Base-by-base conservation (phyloP, 30 jellyfish, hydroid and myxozoan species). In the Aurelia sp. region DNA sequence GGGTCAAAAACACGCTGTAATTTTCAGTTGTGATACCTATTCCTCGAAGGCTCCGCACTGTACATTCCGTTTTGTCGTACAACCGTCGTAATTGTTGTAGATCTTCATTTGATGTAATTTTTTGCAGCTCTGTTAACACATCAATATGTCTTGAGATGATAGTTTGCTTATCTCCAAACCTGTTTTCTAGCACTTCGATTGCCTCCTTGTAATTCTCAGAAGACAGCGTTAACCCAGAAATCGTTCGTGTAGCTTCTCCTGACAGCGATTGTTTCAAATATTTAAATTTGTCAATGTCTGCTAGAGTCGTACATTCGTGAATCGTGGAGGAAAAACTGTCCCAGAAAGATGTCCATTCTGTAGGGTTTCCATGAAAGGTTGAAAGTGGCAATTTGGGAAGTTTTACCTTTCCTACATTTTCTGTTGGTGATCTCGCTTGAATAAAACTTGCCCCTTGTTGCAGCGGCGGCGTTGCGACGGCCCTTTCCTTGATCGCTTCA, bases 271-370 rank as follows among this genome's bases (percentile, higher is more conserved):
- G 21, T 20, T 58, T 17, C 27, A 58, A 65, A 65, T 65, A 65
- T 24, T 65, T 65, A 6, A 65, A 31, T 24, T 65, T 65, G 44
- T 65, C 76, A 8, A 65, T 44, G n/a, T 55, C 59, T 24, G 76
- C 53, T 4, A 76, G 87, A 20, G 27, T 64, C 9, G 24, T 6
- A 53, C 59, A 15, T 10, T 61, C 61, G 33, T 53, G 62, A 51
- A 76, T 76, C n/a, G 87, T 76, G 13, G 87, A 51, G 13, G 22
- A 8, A 40, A 76, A 76, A 51, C 87, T 76, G 75, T 76, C 87
- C 60, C 76, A 76, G 31, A 76, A 76, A 50, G 87, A 50, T 33
- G 76, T 61, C 59, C 87, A 76, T 16, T 52, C 61, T 76, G 87
- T 76, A 11, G 87, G 74, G 76, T 76, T 40, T 53, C 87, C 87